Conservation (phyloP, 2,888 invertebrate species). For the Cryptocheilus praepositus region DNA sequence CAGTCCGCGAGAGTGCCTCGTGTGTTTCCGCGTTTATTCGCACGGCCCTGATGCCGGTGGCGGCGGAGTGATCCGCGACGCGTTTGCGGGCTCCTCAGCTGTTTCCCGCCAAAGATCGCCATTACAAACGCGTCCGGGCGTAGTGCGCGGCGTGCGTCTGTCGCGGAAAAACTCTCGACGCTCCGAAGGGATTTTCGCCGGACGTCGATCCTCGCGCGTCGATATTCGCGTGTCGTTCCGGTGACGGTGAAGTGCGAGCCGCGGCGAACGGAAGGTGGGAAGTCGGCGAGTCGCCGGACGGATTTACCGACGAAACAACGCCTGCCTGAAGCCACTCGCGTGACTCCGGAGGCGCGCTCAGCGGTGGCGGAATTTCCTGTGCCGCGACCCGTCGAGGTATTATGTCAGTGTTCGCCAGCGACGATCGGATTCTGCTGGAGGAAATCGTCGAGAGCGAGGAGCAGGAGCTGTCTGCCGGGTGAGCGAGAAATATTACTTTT, state of each 20-base stretch:
- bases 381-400: conserved; percentile 62
- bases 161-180: too few relatives aligned
- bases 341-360: conserved; percentile 43
- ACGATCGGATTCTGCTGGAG: conserved; percentile 77
- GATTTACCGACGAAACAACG: conserved; percentile 25
- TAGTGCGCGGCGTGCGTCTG: conserved; percentile 61
- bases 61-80: conserved; percentile 61
- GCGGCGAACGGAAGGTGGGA: conserved; percentile 16
- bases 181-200: too few relatives aligned
- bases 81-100: conserved; percentile 78
- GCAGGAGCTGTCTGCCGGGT: conserved; percentile 71
- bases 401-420: conserved; percentile 78
- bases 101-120: conserved; percentile 83
- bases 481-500: conserved; percentile 38
- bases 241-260: neutral
- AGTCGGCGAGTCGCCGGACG: conserved; percentile 19
- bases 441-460: conserved; percentile 77
- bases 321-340: conserved; percentile 45
- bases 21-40: conserved; percentile 2
- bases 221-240: too few relatives aligned
- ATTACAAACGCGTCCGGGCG: conserved; percentile 78
- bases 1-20: neutral
- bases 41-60: conserved; percentile 58
- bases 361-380: conserved; percentile 43
- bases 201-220: too few relatives aligned